Conservation (phyloP, 2,113 vertebrate species). For the Catharus minimus region DNA sequence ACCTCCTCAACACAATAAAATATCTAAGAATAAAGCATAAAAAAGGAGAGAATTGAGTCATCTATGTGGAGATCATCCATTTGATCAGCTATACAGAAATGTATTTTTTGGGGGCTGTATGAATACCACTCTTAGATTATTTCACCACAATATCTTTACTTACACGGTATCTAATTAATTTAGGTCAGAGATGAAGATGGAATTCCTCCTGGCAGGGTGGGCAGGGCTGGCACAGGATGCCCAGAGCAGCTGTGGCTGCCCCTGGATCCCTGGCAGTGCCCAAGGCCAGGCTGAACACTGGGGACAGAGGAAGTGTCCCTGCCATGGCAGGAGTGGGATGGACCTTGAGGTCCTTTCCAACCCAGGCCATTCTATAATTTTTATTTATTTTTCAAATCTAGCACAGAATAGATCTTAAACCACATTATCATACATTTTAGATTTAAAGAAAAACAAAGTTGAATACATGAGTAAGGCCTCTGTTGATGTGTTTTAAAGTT, state of each 20-base stretch:
- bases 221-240: neutral
- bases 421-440: neutral
- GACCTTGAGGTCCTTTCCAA: neutral
- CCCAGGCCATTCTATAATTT: neutral
- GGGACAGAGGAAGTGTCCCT: neutral
- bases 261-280: neutral
- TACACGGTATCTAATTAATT: neutral
- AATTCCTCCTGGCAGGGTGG: neutral
- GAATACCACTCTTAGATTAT: conserved; percentile 3
- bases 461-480: neutral
- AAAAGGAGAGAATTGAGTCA: neutral
- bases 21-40: conserved; percentile 3
- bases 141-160: neutral
- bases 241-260: neutral
- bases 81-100: neutral
- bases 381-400: conserved; percentile 23
- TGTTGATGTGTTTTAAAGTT: conserved; percentile 8
- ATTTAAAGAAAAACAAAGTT: conserved; percentile 4
- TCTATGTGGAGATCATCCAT: too few species aligned
- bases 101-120: neutral
- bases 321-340: neutral
- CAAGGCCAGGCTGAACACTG: neutral
- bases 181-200: accelerated
- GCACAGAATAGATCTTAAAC: conserved; percentile 31
- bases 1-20: neutral